phyloP scores from a whole-genome alignment of 2,113 vertebrate species.

The Lepus americanus region DNA sequence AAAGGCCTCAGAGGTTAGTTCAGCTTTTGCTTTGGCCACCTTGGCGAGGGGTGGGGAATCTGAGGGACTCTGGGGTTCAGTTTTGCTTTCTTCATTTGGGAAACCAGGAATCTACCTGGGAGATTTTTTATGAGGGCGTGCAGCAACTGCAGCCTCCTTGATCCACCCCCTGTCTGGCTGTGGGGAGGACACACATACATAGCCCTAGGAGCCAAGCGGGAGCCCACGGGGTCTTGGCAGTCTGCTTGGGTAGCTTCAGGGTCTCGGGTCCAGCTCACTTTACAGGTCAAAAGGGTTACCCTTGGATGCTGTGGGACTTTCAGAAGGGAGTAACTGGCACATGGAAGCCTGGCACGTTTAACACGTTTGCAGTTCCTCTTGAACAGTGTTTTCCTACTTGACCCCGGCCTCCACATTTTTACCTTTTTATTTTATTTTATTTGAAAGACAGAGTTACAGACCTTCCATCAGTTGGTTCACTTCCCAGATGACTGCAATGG shows the following conservation, averaged over 20 bases:
- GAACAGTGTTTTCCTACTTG: background rate
- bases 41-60: background rate
- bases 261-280: rapidly evolving
- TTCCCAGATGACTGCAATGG: no score
- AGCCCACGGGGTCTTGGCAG: no score
- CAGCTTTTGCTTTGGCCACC: background rate
- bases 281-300: background rate
- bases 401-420: background rate
- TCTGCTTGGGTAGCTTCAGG: background rate
- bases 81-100: background rate
- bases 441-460: no score
- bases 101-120: background rate
- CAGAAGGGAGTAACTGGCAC: background rate
- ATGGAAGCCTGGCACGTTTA: background rate
- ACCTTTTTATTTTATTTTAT: no score
- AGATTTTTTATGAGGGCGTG: background rate
- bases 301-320: background rate
- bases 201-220: no score
- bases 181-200: background rate
- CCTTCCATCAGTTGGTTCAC: no score
- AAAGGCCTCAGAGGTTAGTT: background rate
- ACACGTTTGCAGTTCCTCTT: constrained; percentile 8
- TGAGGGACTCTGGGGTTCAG: background rate
- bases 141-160: background rate
- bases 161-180: background rate